phyloP scores from a whole-genome alignment of 2,888 invertebrate species.

The Acrocyrtus sp. region DNA sequence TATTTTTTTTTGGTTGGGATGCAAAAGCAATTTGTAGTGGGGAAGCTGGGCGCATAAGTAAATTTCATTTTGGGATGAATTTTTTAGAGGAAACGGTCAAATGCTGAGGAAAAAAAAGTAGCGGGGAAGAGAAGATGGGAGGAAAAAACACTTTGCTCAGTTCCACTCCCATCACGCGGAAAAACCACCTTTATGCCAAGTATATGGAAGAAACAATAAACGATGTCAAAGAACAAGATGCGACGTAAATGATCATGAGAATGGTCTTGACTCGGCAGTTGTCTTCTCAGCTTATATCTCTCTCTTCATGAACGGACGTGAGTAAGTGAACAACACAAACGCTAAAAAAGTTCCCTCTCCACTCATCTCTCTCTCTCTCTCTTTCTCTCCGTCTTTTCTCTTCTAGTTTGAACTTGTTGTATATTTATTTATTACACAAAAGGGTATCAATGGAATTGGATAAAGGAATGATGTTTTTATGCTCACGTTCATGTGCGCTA shows the following conservation, averaged over 20 bases:
- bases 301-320: neutral
- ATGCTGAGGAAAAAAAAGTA: too few species aligned
- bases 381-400: neutral
- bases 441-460: neutral
- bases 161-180: too few species aligned
- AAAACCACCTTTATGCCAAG: too few species aligned
- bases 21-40: too few species aligned
- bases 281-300: conserved; percentile 21
- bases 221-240: conserved; percentile 28
- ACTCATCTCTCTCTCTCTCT: neutral
- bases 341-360: too few species aligned
- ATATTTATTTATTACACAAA: neutral
- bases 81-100: too few species aligned
- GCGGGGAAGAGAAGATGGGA: too few species aligned
- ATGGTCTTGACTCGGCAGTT: conserved; percentile 21
- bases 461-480: conserved; percentile 3
- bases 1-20: too few species aligned
- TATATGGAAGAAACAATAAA: conserved; percentile 39
- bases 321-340: conserved; percentile 6
- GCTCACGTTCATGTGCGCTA: neutral
- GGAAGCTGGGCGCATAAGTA: too few species aligned
- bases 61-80: too few species aligned
- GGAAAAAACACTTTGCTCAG: too few species aligned
- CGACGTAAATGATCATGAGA: conserved; percentile 38
- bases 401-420: neutral